Conservation (phyloP, 2,797 vertebrate genomes). For the Cossypha dichroa region DNA sequence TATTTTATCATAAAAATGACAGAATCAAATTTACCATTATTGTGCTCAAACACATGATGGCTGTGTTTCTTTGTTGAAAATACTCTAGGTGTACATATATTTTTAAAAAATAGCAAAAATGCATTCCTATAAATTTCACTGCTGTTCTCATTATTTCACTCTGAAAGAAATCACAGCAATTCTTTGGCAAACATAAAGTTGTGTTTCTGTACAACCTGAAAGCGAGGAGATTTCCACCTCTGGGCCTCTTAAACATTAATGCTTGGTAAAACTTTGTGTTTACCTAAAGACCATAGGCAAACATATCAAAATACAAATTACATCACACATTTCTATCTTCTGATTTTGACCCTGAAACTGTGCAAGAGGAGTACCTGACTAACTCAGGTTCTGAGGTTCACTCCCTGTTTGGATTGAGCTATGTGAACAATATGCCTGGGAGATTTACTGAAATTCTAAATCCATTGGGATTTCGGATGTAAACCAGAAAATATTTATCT, state of each 20-base stretch:
- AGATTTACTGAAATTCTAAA: neutral
- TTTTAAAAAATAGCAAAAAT: neutral
- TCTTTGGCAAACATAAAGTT: neutral
- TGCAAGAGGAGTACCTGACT: neutral
- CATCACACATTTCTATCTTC: neutral
- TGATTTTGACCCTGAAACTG: neutral
- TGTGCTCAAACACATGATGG: neutral
- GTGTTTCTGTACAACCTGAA: neutral
- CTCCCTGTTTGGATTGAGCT: neutral
- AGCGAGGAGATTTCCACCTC: neutral
- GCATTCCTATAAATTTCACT: neutral
- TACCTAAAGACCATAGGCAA: neutral
- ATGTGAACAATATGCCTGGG: neutral
- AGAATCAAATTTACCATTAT: neutral
- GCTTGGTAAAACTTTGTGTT: neutral
- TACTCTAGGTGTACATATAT: neutral
- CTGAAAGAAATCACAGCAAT: neutral
- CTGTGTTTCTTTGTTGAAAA: neutral
- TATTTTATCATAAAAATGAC: conserved; percentile 44
- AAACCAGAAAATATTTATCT: neutral
- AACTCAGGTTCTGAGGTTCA: neutral
- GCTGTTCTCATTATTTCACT: neutral
- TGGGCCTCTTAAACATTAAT: neutral
- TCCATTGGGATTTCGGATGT: neutral
- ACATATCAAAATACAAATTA: neutral